phyloP scores from a whole-genome alignment of 2,113 vertebrate genomes.

The Eubucco bourcierii region DNA sequence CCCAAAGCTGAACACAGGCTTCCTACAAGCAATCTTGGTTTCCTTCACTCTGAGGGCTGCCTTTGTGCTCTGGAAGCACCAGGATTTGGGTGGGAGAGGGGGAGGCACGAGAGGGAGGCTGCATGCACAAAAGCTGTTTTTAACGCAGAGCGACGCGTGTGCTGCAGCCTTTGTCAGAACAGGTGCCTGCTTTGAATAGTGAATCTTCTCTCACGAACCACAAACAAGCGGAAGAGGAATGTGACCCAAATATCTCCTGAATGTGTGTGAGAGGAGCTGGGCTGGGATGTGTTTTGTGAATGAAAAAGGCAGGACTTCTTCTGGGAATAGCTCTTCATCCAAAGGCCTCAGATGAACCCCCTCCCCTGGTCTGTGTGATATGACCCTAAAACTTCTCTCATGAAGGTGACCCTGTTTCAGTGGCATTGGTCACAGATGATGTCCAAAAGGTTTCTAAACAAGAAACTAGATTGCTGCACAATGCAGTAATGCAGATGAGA shows the following conservation, averaged over 20 bases:
- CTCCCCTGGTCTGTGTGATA: neutral
- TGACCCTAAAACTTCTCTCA: neutral
- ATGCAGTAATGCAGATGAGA: neutral
- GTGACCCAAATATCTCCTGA: slow-evolving; percentile 28
- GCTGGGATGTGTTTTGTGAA: neutral
- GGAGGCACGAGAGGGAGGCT: neutral
- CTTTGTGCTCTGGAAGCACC: neutral
- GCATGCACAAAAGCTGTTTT: slow-evolving; percentile 5
- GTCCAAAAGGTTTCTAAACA: neutral
- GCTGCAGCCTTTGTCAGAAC: slow-evolving; percentile 20
- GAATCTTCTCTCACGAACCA: neutral
- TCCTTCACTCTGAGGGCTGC: neutral
- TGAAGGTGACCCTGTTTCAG: neutral
- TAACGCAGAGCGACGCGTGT: neutral
- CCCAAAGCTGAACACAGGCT: too few species aligned
- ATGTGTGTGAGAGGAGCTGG: neutral
- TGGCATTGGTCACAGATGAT: neutral
- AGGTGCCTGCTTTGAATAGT: slow-evolving; percentile 35
- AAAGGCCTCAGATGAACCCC: neutral
- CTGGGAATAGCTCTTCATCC: neutral
- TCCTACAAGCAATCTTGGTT: neutral
- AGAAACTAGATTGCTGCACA: neutral
- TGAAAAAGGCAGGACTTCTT: neutral
- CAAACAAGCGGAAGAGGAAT: slow-evolving; percentile 26
- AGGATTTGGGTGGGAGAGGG: neutral